Evolutionary conservation across 2,888 invertebrate genomes (phyloP).

Genomic region (Teleogryllus oceanicus): DNA sequence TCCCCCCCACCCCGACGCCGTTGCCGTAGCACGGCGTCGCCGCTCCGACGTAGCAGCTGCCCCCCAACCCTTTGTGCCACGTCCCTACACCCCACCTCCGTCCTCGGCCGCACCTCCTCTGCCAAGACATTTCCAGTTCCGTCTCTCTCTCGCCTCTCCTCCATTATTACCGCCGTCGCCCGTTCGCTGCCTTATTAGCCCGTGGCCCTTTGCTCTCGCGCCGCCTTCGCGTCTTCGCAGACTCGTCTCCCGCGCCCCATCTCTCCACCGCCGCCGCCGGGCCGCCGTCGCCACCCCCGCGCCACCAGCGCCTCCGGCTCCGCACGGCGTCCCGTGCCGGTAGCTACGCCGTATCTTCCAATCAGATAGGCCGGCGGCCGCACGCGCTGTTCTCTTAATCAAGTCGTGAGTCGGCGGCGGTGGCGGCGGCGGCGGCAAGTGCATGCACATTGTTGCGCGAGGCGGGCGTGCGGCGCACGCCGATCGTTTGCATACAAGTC

Average conservation of each 20-base stretch:
- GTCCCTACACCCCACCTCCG: no score
- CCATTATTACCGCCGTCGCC: no score
- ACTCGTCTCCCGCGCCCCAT: no score
- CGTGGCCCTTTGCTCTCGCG: no score
- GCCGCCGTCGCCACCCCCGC: not conserved
- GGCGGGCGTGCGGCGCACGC: not conserved
- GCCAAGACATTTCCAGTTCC: not conserved
- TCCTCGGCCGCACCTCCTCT: not conserved
- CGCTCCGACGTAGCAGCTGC: not conserved
- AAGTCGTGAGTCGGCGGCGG: slow-evolving; percentile 18
- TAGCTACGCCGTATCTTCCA: not conserved
- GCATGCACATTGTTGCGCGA: not conserved
- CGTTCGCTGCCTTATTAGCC: no score
- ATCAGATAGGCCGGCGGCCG: slow-evolving; percentile 8
- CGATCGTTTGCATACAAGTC: not conserved
- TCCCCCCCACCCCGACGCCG: not conserved
- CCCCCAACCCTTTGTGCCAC: not conserved
- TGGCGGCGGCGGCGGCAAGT: not conserved
- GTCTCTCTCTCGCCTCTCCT: no score
- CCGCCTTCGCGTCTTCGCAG: no score
- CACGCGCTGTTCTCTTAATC: slow-evolving; percentile 10
- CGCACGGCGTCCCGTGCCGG: not conserved
- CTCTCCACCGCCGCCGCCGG: no score
- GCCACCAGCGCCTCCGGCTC: not conserved
- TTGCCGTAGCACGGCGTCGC: not conserved